Evolutionary conservation across 2,888 invertebrate genomes (phyloP), one percentile per base, ranked within the genome.

Genomic region (Disparrhopalites patrizii): DNA sequence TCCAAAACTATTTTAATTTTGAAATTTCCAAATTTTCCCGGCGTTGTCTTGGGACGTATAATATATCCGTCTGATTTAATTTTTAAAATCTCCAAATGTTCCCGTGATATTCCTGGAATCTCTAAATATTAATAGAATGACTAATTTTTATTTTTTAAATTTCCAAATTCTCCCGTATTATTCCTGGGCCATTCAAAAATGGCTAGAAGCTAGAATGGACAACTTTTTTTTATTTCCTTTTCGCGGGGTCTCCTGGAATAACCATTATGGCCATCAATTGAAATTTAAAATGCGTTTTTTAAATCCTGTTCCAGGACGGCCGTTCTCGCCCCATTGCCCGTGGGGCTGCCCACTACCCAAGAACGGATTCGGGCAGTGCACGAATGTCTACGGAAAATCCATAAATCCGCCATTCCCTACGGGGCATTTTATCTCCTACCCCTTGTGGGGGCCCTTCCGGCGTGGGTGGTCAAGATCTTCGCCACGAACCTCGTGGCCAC

Each of bases 401-500:
- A 65, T 18, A 31, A 15, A 3, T 65, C 64, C 18, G 27, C 57
- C 15, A 36, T 57, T 47, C 64, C 64, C 15, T 15, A 31, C 2
- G 64, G 51, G 1, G 58, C 64, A 30, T 65, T 65, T 25, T 57
- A 27, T 25, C 27, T 65, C 27, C 28, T 65, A 1, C 64, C 64
- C 1, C 4, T 65, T 25, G 27, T 65, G 1, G 64, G 64, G 5
- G 33, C 40, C 23, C 51, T 65, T 1, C 64, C 64, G n/a, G 64
- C 64, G 1, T 65, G 64, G 64, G 57, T 65, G 27, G 36, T 65
- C 27, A 47, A 38, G 27, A 50, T 65, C 23, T 50, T 65, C 8
- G 64, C 64, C 2, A 57, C 50, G 15, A 65, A 65, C 38, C 20
- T 33, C 10, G 58, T 65, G 50, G n/a, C 57, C 18, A 65, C 64